These are phyloP conservation scores for Trachelus iudaicus DNA, from an alignment of 2,888 invertebrate genomes.

Conservation along the genomic window DNA sequence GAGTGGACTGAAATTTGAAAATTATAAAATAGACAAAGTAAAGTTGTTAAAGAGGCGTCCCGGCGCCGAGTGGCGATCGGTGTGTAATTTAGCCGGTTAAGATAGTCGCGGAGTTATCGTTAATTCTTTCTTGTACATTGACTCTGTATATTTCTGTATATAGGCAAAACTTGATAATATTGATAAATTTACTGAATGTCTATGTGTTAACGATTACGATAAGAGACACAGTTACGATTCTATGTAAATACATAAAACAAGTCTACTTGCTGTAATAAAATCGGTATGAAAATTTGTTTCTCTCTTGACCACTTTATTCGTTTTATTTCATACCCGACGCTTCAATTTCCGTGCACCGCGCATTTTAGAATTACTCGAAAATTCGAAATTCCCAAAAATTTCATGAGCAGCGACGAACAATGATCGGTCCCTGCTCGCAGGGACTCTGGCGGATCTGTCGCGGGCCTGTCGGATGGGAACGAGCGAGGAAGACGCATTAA, in stretches of 20 bases:
- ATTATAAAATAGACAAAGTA: slow-evolving; percentile 13
- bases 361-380: no score
- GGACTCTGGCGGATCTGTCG: no score
- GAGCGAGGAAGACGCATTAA: not conserved
- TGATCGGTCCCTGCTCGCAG: no score
- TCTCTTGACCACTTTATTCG: not conserved
- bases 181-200: slow-evolving; percentile 41
- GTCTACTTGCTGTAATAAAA: slow-evolving; percentile 41
- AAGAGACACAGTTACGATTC: slow-evolving; percentile 34
- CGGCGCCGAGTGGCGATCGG: slow-evolving; percentile 10
- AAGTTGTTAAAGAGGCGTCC: slow-evolving; percentile 3
- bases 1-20: slow-evolving; percentile 21
- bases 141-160: slow-evolving; percentile 46
- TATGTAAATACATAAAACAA: slow-evolving; percentile 40
- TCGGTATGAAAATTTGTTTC: not conserved
- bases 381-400: no score
- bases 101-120: slow-evolving; percentile 36
- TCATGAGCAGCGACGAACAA: no score
- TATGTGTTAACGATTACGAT: slow-evolving; percentile 40
- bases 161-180: slow-evolving; percentile 39
- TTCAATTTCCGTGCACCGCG: accelerated
- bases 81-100: slow-evolving; percentile 31
- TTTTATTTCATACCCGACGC: not conserved
- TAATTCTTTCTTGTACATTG: slow-evolving; percentile 42
- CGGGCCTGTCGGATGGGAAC: not conserved